Evolutionary conservation across 1,140 invertebrate genomes (phyloP).

Genomic region (Bombus pascuorum): DNA sequence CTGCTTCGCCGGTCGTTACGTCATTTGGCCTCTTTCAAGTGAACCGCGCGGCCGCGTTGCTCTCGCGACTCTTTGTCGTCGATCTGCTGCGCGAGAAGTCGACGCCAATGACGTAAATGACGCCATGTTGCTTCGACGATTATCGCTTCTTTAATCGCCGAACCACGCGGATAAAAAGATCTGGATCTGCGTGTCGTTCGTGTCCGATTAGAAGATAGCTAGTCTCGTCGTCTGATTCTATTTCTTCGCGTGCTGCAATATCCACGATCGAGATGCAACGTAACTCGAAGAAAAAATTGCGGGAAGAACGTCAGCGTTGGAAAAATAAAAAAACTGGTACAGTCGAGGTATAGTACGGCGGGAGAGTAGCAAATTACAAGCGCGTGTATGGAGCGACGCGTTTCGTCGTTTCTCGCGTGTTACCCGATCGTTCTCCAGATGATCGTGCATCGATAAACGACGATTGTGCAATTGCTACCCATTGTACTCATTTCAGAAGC

Average conservation of each 20-base stretch:
- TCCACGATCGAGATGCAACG: neutral
- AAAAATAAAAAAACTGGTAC: neutral
- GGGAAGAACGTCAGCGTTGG: too few relatives aligned
- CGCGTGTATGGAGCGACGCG: neutral
- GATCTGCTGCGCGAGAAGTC: neutral
- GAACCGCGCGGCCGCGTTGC: conserved; percentile 21
- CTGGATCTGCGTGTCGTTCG: neutral
- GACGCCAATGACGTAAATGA: conserved; percentile 22
- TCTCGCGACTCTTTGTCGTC: conserved; percentile 31
- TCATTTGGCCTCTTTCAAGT: conserved; percentile 65
- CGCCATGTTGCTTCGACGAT: conserved; percentile 2
- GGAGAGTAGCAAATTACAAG: neutral
- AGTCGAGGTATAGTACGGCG: too few relatives aligned
- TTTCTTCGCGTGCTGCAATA: neutral
- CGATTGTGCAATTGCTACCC: conserved; percentile 47
- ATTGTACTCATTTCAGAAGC: conserved; percentile 46
- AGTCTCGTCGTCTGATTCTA: neutral
- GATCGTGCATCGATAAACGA: conserved; percentile 46
- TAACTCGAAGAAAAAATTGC: too few relatives aligned
- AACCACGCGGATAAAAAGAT: neutral
- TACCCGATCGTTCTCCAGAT: neutral
- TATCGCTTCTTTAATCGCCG: neutral
- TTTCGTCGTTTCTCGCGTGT: conserved; percentile 2
- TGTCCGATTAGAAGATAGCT: neutral
- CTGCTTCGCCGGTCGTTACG: conserved; percentile 67